Percentiles rank a stretch among this genome's conserved stretches.
These are phyloP conservation scores for Sebastes fasciatus DNA, from an alignment of 2,113 vertebrate species.

Conservation along the genomic window DNA sequence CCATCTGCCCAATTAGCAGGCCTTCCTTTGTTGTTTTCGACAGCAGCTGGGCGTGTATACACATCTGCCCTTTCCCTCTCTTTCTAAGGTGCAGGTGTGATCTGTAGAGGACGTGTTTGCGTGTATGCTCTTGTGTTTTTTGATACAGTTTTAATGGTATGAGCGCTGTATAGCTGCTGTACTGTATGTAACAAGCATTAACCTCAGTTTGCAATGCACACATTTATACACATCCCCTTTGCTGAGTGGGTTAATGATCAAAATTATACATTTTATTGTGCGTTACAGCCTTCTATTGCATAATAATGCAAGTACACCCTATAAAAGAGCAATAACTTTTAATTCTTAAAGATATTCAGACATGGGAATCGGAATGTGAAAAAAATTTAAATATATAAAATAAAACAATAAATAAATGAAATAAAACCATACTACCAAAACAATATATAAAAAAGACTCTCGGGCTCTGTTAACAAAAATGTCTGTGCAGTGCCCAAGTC, in stretches of 20 bases:
- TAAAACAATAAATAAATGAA: too few relatives aligned
- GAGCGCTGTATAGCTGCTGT: background rate
- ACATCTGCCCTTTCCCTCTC: constrained; percentile 41
- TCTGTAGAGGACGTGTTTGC: constrained; percentile 37
- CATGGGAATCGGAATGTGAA: too few relatives aligned
- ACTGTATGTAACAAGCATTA: background rate
- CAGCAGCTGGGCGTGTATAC: constrained; percentile 31
- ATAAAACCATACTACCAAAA: too few relatives aligned
- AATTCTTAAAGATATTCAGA: too few relatives aligned
- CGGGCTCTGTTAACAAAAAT: too few relatives aligned
- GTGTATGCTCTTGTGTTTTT: constrained; percentile 23
- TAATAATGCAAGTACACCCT: too few relatives aligned
- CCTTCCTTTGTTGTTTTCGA: constrained; percentile 74
- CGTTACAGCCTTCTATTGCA: background rate
- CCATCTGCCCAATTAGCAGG: constrained; percentile 76
- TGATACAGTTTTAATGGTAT: constrained; percentile 1
- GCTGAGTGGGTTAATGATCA: background rate
- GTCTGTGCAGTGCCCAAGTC: too few relatives aligned
- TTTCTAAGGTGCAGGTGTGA: constrained; percentile 50
- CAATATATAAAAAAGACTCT: too few relatives aligned
- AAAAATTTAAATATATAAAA: too few relatives aligned
- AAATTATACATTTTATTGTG: background rate
- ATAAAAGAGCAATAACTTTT: too few relatives aligned
- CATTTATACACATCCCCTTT: background rate
- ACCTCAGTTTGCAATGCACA: background rate